These are phyloP conservation scores for Drosophila stalkeri DNA, from an alignment of 2,888 invertebrate species.

Conservation along the genomic window DNA sequence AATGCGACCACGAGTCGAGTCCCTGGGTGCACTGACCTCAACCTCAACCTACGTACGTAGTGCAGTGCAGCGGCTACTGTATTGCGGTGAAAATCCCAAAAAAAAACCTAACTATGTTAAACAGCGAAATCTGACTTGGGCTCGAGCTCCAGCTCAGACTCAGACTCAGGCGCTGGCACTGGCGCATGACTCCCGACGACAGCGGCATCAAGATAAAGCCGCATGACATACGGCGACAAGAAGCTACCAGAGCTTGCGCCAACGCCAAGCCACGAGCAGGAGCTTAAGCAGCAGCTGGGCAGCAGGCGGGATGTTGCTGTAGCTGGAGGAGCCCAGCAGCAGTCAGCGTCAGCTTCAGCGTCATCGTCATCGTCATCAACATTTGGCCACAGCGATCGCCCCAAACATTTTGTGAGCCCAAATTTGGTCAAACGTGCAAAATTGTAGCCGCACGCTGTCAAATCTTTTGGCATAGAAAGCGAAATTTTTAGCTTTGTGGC, in stretches of 20 bases:
- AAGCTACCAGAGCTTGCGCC: conserved; percentile 73
- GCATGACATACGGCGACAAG: conserved; percentile 79
- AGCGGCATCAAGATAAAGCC: conserved; percentile 76
- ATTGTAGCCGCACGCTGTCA: conserved; percentile 78
- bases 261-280: conserved; percentile 36
- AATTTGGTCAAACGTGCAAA: conserved; percentile 80
- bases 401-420: conserved; percentile 56
- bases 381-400: conserved; percentile 56
- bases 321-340: conserved; percentile 30
- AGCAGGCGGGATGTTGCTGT: conserved; percentile 25
- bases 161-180: conserved; percentile 33
- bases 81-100: conserved; percentile 68
- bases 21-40: conserved; percentile 71
- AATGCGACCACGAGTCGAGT: conserved; percentile 39
- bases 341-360: conserved; percentile 40
- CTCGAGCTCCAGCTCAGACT: conserved; percentile 12
- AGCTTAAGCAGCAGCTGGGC: conserved; percentile 11
- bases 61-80: conserved; percentile 67
- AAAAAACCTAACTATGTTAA: conserved; percentile 71
- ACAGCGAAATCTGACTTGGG: conserved; percentile 72
- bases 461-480: conserved; percentile 76
- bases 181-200: conserved; percentile 73
- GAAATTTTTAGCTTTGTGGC: conserved; percentile 61
- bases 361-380: conserved; percentile 61
- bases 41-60: conserved; percentile 76